Conservation (phyloP, 2,113 vertebrate species). For the Paramisgurnus dabryanus region DNA sequence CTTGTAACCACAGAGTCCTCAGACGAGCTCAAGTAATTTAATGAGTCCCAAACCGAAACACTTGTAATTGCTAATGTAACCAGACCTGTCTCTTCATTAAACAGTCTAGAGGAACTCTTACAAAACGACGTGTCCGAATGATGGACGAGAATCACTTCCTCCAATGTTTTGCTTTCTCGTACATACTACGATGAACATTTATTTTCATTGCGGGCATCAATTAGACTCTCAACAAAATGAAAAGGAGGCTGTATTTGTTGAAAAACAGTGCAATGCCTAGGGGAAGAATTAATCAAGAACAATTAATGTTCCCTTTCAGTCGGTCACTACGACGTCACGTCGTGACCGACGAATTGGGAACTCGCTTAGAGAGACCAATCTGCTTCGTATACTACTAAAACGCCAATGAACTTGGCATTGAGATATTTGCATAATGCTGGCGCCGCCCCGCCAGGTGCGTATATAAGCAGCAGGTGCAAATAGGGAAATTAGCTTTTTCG, state of each 20-base stretch:
- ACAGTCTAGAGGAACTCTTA: constrained; percentile 19
- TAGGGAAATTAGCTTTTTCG: no score
- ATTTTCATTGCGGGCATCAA: neutral
- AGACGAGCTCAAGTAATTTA: constrained; percentile 69
- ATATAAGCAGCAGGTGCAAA: no score
- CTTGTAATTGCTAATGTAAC: constrained; percentile 75
- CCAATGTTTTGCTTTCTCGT: constrained; percentile 35
- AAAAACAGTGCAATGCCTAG: constrained; percentile 3
- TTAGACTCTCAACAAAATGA: neutral
- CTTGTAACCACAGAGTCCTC: constrained; percentile 61
- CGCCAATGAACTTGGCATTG: no score
- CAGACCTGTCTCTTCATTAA: constrained; percentile 58
- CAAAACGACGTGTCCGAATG: constrained; percentile 30
- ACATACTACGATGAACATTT: neutral
- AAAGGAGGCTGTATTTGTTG: constrained; percentile 1
- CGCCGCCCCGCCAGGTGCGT: no score
- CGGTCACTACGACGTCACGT: no score
- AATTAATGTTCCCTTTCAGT: no score
- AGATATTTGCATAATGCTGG: no score
- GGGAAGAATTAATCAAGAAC: neutral
- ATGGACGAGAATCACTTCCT: constrained; percentile 39
- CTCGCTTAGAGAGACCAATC: no score
- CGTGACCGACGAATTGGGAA: no score
- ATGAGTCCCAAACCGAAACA: constrained; percentile 74
- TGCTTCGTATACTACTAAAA: no score